Percentiles rank a stretch among this genome's conserved stretches.
These are phyloP conservation scores for Acrobasis consociella DNA, from an alignment of 2,888 invertebrate genomes.

Conservation along the genomic window DNA sequence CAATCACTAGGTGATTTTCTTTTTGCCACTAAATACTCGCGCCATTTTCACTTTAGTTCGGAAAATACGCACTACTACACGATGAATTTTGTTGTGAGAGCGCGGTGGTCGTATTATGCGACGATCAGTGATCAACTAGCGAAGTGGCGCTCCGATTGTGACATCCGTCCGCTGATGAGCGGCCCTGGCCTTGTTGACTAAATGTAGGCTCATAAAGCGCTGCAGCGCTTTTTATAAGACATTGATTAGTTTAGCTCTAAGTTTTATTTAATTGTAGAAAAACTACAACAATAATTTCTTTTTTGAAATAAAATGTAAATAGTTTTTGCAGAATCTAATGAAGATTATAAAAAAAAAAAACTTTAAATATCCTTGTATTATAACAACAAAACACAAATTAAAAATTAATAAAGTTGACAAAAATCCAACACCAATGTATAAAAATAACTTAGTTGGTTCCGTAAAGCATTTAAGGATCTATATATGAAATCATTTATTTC, in stretches of 20 bases:
- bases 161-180: constrained; percentile 49
- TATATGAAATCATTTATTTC: no score
- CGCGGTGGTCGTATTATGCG: constrained; percentile 34
- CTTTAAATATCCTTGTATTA: no score
- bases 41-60: constrained; percentile 19
- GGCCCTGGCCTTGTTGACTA: constrained; percentile 53
- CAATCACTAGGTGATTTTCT: background rate
- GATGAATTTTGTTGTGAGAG: constrained; percentile 31
- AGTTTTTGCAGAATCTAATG: no score
- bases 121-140: constrained; percentile 51
- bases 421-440: no score
- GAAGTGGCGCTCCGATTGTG: constrained; percentile 57
- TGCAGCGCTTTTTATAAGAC: constrained; percentile 40
- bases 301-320: no score
- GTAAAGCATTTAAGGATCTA: no score
- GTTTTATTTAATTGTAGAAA: background rate
- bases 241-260: background rate
- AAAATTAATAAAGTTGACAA: no score
- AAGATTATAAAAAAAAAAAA: no score
- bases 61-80: constrained; percentile 25
- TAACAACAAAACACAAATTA: no score
- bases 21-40: constrained; percentile 3
- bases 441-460: no score
- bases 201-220: constrained; percentile 37
- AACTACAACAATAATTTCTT: no score